Evolutionary conservation across 2,888 invertebrate species (phyloP), one percentile per base, ranked within the genome.

Genomic region (Schizotus pectinicornis): DNA sequence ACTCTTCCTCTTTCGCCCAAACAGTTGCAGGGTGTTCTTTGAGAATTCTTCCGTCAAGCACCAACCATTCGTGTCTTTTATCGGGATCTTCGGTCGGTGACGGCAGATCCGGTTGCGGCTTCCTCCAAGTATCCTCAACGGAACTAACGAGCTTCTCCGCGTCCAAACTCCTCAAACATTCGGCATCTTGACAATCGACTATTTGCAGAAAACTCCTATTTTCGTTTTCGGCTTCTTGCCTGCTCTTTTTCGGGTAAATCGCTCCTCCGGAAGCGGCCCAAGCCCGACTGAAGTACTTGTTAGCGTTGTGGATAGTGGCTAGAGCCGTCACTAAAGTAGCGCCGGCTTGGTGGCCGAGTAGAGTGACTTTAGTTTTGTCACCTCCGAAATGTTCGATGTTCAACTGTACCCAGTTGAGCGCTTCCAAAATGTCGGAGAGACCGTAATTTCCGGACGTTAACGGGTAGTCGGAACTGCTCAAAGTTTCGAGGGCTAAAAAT

Each of bases 371-470:
- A 0, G 83, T 81, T 0, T 87, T 85, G 75, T 94, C 89, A 0
- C 94, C 94, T 0, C 94, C 94, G 72, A 95, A 95, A 75, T 92
- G 86, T 54, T 86, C 86, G 41, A 94, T 92, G 74, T 95, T 94
- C 64, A 87, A 78, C 59, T 91, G 84, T 1, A 94, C 86, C 94
- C 94, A 95, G 56, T 87, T 83, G 11, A 95, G 80, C 0, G 87
- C 92, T 0, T 85, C 86, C 8, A 93, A 75, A 56, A 94, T 85
- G 74, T 95, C 95, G 1, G 90, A 89, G 0, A 94, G 83, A 0
- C 89, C 95, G 73, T 94, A 94, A 77, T 95, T 95, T 31, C 94
- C 94, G 0, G 93, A 92, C 0, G 88, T 88, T 30, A 83, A 85
- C 0, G 91, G 90, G 74, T 91, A 88, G 12, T 86, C 84, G 0